phyloP scores from a whole-genome alignment of 2,797 vertebrate species.

The Fundulus diaphanus region DNA sequence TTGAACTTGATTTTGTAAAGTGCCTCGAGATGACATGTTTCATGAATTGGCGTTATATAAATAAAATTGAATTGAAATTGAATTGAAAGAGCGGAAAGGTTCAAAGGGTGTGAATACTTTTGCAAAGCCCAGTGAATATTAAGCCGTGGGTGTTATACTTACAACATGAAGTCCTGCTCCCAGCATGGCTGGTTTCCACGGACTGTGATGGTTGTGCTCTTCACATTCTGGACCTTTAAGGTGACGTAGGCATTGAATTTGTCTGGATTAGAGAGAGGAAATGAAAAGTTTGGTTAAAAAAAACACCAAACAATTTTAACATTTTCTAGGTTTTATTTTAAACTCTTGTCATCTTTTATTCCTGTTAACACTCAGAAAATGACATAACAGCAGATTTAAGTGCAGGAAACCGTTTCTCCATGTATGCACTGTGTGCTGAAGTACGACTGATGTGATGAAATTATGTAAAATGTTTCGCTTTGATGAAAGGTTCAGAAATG shows the following conservation, averaged over 20 bases:
- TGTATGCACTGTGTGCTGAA: neutral
- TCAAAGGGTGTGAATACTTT: neutral
- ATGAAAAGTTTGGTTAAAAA: neutral
- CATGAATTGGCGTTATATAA: too few species aligned
- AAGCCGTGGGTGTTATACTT: constrained; percentile 75
- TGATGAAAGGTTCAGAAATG: neutral
- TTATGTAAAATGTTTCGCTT: neutral
- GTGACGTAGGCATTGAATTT: constrained; percentile 97
- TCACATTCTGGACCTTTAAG: constrained; percentile 97
- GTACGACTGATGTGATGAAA: neutral
- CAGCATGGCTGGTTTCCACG: constrained; percentile 94
- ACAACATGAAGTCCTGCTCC: constrained; percentile 99
- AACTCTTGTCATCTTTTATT: neutral
- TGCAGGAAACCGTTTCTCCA: neutral
- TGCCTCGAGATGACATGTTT: too few species aligned
- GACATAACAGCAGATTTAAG: neutral
- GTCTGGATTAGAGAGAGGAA: constrained; percentile 76
- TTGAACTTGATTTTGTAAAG: too few species aligned
- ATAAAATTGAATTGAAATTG: too few species aligned
- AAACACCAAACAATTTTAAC: neutral
- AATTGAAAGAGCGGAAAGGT: neutral
- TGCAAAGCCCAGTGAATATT: neutral
- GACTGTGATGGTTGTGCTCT: constrained; percentile 94
- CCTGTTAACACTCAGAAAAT: neutral
- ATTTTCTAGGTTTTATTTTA: neutral